Base-by-base conservation (phyloP, 2,113 vertebrate genomes). In the Platycercus adscitus region DNA sequence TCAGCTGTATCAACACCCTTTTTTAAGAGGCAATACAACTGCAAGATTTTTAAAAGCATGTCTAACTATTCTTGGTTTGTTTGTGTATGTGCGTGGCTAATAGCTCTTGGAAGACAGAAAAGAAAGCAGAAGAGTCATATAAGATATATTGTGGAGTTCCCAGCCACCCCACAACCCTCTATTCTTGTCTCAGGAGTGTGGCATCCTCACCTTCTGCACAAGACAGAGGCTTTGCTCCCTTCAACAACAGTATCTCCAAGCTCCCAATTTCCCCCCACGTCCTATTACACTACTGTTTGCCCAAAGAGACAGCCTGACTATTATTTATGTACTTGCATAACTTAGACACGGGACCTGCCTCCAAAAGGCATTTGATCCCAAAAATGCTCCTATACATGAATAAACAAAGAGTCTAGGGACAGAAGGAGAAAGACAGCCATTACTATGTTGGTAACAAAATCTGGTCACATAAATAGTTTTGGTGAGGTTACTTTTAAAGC, bases 101-200 rank as follows among this genome's bases (percentile, higher is more conserved):
- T 72, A 86, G 69, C 65, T 91, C 65, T 94, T 95, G 88, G 88
- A 92, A 95, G 90, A 83, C 33, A 84, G 69, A 55, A 91, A 43
- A 93, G 72, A 80, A 95, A 95, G 65, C 60, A 72, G 86, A 68
- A 78, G 50, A 93, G 66, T 58, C 50, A 11, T 44, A 5, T 11
- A 47, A 58, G 55, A 77, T 33, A 91, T 87, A 24, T 46, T 41
- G 33, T 31, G 53, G 73, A 77, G 58, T 73, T 93, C 58, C 77
- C 50, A 75, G 61, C 18, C 33, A 9, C 61, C 35, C 66, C 31
- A 53, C 43, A 87, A 41, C 33, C n/a, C 80, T 17, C 60, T 83
- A 8, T 72, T 81, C 35, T 70, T 3, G 1, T 82, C 61, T 81
- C 41, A 71, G n/a, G n/a, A 24, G 43, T 77, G 23, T 46, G 64